Conservation (phyloP, 2,888 invertebrate genomes). For the Lucinisca nassula region DNA sequence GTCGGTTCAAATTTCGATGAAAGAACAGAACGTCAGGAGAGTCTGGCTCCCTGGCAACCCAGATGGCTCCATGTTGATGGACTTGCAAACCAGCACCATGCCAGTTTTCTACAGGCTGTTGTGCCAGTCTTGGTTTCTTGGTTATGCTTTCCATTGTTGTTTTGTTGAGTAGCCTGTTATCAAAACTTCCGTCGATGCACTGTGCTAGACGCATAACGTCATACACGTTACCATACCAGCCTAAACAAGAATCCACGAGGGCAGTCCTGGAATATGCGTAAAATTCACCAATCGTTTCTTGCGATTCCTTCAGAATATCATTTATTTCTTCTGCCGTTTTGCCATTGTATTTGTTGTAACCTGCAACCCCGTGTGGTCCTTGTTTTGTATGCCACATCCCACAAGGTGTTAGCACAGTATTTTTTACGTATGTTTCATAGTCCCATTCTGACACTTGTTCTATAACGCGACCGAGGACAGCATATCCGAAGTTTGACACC, state of each 20-base stretch:
- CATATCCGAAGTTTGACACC: slow-evolving; percentile 84
- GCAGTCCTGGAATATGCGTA: slow-evolving; percentile 61
- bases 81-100: slow-evolving; percentile 78
- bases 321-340: slow-evolving; percentile 51
- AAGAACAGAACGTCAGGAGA: slow-evolving; percentile 80
- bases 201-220: slow-evolving; percentile 82
- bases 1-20: slow-evolving; percentile 69
- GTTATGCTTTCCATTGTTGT: slow-evolving; percentile 72
- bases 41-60: slow-evolving; percentile 80
- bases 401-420: slow-evolving; percentile 75
- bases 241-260: slow-evolving; percentile 81
- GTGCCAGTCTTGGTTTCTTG: slow-evolving; percentile 50
- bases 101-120: slow-evolving; percentile 73
- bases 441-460: slow-evolving; percentile 75
- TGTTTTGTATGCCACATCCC: slow-evolving; percentile 86
- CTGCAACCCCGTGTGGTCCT: slow-evolving; percentile 63
- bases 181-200: slow-evolving; percentile 76
- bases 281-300: slow-evolving; percentile 68
- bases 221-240: slow-evolving; percentile 85
- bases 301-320: slow-evolving; percentile 50
- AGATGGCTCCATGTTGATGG: slow-evolving; percentile 77
- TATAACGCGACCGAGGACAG: slow-evolving; percentile 82
- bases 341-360: slow-evolving; percentile 46
- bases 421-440: slow-evolving; percentile 81
- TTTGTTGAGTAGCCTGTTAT: slow-evolving; percentile 73